Percentiles rank a stretch among this genome's conserved stretches.
Conservation (phyloP, 1,140 invertebrate genomes). For the Drosophila subobscura region DNA sequence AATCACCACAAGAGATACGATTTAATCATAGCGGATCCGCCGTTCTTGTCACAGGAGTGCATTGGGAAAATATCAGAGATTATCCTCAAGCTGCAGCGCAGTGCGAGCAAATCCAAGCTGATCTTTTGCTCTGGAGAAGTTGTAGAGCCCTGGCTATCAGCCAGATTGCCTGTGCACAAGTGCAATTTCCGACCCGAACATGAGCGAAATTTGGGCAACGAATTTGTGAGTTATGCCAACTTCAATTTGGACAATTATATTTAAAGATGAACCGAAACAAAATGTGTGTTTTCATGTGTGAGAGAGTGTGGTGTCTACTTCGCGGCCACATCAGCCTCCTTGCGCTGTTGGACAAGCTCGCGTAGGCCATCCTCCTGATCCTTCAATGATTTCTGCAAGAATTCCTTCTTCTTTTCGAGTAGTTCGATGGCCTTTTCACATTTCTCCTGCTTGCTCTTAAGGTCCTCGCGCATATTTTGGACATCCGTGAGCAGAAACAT, state of each 20-base stretch:
- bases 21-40: conserved; percentile 96
- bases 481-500: conserved; percentile 82
- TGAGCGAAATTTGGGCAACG: conserved; percentile 95
- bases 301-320: conserved; percentile 46
- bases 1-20: conserved; percentile 88
- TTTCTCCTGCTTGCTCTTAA: conserved; percentile 78
- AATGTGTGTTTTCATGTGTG: conserved; percentile 15
- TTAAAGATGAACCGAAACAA: conserved; percentile 69
- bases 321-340: conserved; percentile 60
- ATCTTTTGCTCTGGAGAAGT: conserved; percentile 95
- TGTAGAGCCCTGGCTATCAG: conserved; percentile 89
- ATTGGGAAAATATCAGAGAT: conserved; percentile 92
- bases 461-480: conserved; percentile 72
- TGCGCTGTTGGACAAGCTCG: conserved; percentile 80
- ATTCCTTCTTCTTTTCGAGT: conserved; percentile 79
- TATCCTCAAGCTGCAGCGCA: conserved; percentile 89
- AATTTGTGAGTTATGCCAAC: conserved; percentile 95
- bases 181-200: conserved; percentile 92
- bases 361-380: conserved; percentile 80
- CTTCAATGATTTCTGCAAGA: conserved; percentile 75
- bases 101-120: conserved; percentile 86
- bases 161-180: conserved; percentile 87
- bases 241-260: conserved; percentile 87
- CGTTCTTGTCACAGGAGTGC: conserved; percentile 97
- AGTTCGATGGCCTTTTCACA: conserved; percentile 77